Evolutionary conservation across 1,140 invertebrate species (phyloP).

Genomic region (Leptinotarsa defecta): DNA sequence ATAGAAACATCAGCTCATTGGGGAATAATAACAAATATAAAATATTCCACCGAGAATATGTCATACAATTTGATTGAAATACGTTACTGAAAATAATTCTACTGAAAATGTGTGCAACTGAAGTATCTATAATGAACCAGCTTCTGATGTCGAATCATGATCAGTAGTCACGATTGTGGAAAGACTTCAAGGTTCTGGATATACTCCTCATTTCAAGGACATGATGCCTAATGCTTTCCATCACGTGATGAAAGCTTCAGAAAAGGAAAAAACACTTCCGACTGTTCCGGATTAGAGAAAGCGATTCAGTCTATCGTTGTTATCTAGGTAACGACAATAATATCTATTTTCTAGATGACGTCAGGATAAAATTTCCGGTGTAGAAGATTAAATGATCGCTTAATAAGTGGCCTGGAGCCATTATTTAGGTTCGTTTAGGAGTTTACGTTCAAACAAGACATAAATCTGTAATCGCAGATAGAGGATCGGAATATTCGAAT

Average conservation of each 20-base stretch:
- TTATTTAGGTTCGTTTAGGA: constrained; percentile 5
- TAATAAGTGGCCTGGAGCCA: constrained; percentile 18
- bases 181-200: neutral
- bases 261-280: neutral
- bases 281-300: neutral
- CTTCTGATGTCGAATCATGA: neutral
- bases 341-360: constrained; percentile 17
- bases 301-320: neutral
- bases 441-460: constrained; percentile 18
- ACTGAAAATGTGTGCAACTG: neutral
- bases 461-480: constrained; percentile 16
- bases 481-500: constrained; percentile 20
- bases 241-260: neutral
- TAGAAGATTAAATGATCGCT: constrained; percentile 15
- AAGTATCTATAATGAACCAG: neutral
- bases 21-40: no score
- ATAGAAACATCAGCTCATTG: no score
- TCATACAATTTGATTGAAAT: no score
- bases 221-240: neutral
- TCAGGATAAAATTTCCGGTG: neutral
- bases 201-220: neutral
- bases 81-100: no score
- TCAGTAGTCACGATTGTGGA: neutral
- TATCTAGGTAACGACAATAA: neutral
- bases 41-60: no score